Base-by-base conservation (phyloP, 2,113 vertebrate genomes). In the Phalacrocorax pelagicus region DNA sequence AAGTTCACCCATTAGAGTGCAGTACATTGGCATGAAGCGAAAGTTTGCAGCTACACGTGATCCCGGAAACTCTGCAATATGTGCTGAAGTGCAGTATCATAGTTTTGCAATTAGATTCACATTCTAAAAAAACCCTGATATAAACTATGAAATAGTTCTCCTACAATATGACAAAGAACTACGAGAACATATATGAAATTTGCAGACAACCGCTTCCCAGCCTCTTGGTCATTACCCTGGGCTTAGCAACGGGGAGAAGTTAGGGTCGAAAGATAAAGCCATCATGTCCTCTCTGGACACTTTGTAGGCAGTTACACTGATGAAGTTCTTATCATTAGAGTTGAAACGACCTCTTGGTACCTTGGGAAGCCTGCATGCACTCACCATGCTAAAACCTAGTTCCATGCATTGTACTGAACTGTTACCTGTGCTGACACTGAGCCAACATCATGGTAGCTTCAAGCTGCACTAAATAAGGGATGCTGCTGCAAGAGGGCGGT, bases 1-100 rank as follows among this genome's bases (percentile, higher is more conserved):
- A 90, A 96, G 81, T 66, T 95, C 96, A 88, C 63, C 70, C 95
- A 51, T 27, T 20, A 42, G 49, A 6, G 23, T 34, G 32, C 71
- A 85, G 81, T 34, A 73, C 74, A 14, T 15, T 65, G 73, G 91
- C 74, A 66, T 83, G 94, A 96, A 97, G 97, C 92, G 94, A 97
- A 97, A 97, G 96, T 96, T 90, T 96, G 94, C 92, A 97, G 92
- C 73, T 80, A 65, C 81, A 59, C 62, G 18, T 47, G 91, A 86
- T 40, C 81, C 93, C 46, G 74, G 97, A 97, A 97, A 86, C 67
- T 57, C 86, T 97, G 97, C 96, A 96, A 88, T 83, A 55, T 42
- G 26, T 2, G 23, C 62, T 91, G 51, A 75, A 95, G 54, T 89
- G 87, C 89, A 93, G 81, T 12, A 92, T 94, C 91, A 88, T 59